Conservation (phyloP, 2,113 vertebrate species). For the Sitta europaea region DNA sequence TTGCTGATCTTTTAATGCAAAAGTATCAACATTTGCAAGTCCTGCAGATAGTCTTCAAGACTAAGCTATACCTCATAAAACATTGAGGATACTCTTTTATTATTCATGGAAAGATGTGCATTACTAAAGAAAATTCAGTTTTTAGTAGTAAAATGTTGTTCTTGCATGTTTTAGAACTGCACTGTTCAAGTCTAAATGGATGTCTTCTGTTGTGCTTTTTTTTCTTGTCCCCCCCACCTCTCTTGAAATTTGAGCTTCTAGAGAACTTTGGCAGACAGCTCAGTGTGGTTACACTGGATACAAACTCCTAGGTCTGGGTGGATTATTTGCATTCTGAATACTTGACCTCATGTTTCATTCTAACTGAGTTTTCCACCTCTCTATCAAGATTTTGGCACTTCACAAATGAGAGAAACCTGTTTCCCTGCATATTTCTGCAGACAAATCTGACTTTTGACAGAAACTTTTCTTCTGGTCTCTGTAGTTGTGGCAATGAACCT, state of each 20-base stretch:
- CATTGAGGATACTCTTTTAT: background rate
- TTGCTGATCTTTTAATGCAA: background rate
- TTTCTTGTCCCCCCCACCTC: background rate
- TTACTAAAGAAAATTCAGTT: background rate
- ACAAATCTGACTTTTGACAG: background rate
- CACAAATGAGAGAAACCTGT: background rate
- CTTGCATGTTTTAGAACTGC: background rate
- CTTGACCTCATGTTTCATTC: background rate
- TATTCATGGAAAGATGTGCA: background rate
- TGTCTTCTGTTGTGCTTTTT: background rate
- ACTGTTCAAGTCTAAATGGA: background rate
- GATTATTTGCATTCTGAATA: slow-evolving; percentile 39
- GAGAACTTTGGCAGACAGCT: background rate
- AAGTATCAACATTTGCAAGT: background rate
- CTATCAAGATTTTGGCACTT: background rate
- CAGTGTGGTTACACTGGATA: background rate
- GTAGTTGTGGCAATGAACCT: background rate
- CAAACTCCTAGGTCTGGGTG: background rate
- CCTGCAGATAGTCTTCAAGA: background rate
- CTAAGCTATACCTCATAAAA: background rate
- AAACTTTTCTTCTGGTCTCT: background rate
- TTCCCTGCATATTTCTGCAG: background rate
- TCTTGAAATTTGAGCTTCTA: background rate
- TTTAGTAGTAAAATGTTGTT: background rate
- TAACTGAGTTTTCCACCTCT: background rate